Evolutionary conservation across 92 coral and sea anemone species (phyloP), one percentile per base, ranked within the genome.

Genomic region (Pocillopora meandrina): DNA sequence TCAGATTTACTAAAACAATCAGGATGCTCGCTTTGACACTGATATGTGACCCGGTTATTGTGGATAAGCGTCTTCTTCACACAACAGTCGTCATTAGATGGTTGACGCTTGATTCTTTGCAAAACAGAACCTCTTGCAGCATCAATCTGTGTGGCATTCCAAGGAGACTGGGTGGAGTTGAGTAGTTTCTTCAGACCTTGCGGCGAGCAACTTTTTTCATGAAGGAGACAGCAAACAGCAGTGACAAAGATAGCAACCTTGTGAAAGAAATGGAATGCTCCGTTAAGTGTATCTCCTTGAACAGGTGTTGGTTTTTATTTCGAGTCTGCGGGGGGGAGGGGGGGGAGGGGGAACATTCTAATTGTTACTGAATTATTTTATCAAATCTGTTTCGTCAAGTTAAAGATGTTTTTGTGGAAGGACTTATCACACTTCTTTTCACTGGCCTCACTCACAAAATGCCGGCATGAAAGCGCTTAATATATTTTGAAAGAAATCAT

Each of bases 191-290:
- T 67, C 72, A 11, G 52, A 34, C 35, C 47, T 8, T 33, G 9
- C 17, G 74, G 74, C 56, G n/a, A 70, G 74, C 74, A 70, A 34
- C 20, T 70, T 70, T 20, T 70, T 70, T 70, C 74, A 55, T 36
- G 7, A 7, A 21, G 42, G 35, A 36, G 2, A 18, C 35, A 36
- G 10, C 35, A 21, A 70, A 70, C 2, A 70, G 33, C 56, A 36
- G 7, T 12, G 74, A 6, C 17, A 20, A 36, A 70, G 42, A 70
- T 36, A 21, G 52, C 56, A 6, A 16, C 12, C 18, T 70, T 20
- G 55, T 33, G 56, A 13, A 18, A 6, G 33, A 1, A 70, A 16
- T 33, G 21, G 33, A 34, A 68, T 34, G 21, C 71, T 1, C 52
- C 52, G 8, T 42, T 7, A 42, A 7, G 52, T 42, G 52, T 42